Base-by-base conservation (phyloP, 2,113 vertebrate genomes). In the Gallinago paraguaiae region DNA sequence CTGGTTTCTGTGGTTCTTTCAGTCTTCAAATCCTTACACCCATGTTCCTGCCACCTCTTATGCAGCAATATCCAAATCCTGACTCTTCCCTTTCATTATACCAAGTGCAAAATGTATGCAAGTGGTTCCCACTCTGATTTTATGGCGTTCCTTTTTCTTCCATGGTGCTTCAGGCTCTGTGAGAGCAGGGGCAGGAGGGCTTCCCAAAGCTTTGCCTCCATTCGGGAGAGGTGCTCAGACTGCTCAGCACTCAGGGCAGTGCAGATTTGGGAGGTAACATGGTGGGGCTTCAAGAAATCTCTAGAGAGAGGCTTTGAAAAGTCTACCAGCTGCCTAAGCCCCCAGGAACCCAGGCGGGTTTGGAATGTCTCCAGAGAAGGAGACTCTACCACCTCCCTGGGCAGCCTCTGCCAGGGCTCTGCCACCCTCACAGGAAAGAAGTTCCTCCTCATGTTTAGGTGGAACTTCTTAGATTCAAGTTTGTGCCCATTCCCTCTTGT, bases 151-250 rank as follows among this genome's bases (percentile, higher is more conserved):
- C 12, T 43, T 53, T 86, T 71, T 75, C 45, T 50, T 43, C 75
- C 72, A 17, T 0, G 0, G 8, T 60, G 70, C 57, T 76, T 68
- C 0, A 0, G 46, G 70, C n/a, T 18, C 14, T 10, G 25, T 6
- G 57, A 61, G 16, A 50, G 24, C 41, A 74, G 22, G 28, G 25
- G 19, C 30, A 54, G 57, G 37, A 78, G 17, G 53, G 35, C 14
- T 90, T 76, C 24, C 17, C 11, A 43, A 39, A 43, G 27, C 10
- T 85, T 88, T 0, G 0, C 33, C 25, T 82, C 13, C 12, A 2
- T 64, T 61, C 28, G 41, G 71, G 70, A 88, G 57, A 3, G 11
- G 5, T 74, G 22, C 46, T 41, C 23, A 28, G 65, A 17, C 27
- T 54, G 7, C 64, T 70, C 31, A 51, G 31, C 24, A 6, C 48